Base-by-base conservation (phyloP, 1,140 invertebrate genomes). In the Tetramorium parvispinum region DNA sequence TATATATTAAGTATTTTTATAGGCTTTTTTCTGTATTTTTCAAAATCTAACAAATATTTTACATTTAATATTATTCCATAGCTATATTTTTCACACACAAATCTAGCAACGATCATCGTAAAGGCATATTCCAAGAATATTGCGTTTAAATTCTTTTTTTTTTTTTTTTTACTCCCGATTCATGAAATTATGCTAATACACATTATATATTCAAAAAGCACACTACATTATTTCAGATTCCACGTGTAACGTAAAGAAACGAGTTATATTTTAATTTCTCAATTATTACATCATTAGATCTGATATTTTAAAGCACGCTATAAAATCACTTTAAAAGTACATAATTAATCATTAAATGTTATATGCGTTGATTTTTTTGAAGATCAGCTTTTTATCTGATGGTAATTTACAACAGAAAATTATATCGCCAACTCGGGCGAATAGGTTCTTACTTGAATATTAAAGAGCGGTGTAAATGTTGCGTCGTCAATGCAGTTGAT, bases 361-460 rank as follows among this genome's bases (percentile, higher is more conserved):
- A 77, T 18, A 27, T 65, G 21, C 2, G 24, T 49, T 27, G 13
- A 66, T 73, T 83, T 71, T 18, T n/a, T 32, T 40, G 11, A 51
- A 46, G 8, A 59, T 37, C 5, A 24, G 13, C 3, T 82, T 82
- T 59, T 82, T 37, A 57, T 5, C 24, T 6, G 18, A 71, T 13
- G 3, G 1, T 37, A 24, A 37, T 73, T 73, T 24, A 61, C 0
- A 43, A 32, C 24, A 49, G 3, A 59, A 83, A 83, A 75, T 83
- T 75, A 83, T 24, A 75, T 73, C 10, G 2, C 3, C 10, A 24
- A 46, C 32, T 70, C 7, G 10, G 3, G 32, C 18, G 13, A 73
- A 73, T 73, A 7, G 7, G 1, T 81, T 70, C 4, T 13, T 13
- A n/a, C 3, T 82, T 46, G 37, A 82, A 71, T 71, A 71, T 71